Conservation (phyloP, 2,888 invertebrate genomes). For the Ennomos quercinarius region DNA sequence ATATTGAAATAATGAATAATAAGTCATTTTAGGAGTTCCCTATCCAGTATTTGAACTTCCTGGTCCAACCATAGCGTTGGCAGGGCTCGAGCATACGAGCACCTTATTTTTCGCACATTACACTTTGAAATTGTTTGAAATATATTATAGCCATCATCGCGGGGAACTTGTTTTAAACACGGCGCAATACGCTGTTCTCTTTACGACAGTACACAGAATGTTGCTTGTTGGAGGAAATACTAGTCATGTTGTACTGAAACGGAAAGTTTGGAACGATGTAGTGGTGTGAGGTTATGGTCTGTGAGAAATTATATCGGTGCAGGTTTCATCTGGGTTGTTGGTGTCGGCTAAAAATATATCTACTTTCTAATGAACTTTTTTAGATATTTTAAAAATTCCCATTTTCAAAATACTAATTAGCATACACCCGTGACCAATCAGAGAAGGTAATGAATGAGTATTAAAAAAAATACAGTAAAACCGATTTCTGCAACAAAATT, state of each 20-base stretch:
- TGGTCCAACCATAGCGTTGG: conserved; percentile 41
- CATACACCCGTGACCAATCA: too few relatives aligned
- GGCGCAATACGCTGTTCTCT: conserved; percentile 26
- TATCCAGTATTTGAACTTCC: conserved; percentile 47
- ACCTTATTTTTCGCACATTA: conserved; percentile 83
- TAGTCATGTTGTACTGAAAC: conserved; percentile 16
- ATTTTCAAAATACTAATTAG: too few relatives aligned
- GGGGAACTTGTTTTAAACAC: conserved; percentile 58
- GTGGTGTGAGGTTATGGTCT: conserved; percentile 5
- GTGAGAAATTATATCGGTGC: not conserved
- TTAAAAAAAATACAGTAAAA: too few relatives aligned
- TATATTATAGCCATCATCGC: conserved; percentile 70
- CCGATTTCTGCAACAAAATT: conserved; percentile 28
- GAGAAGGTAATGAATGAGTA: too few relatives aligned
- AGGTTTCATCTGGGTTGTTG: too few relatives aligned
- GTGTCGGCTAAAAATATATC: too few relatives aligned
- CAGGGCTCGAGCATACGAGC: conserved; percentile 60
- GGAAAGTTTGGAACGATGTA: conserved; percentile 18
- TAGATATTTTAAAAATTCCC: too few relatives aligned
- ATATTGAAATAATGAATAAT: too few relatives aligned
- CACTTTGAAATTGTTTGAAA: conserved; percentile 81
- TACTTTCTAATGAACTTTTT: too few relatives aligned
- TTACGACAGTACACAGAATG: conserved; percentile 22
- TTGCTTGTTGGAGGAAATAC: conserved; percentile 3
- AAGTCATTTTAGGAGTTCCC: not conserved